phyloP scores from a whole-genome alignment of 2,113 vertebrate species.

The Mellivora capensis region DNA sequence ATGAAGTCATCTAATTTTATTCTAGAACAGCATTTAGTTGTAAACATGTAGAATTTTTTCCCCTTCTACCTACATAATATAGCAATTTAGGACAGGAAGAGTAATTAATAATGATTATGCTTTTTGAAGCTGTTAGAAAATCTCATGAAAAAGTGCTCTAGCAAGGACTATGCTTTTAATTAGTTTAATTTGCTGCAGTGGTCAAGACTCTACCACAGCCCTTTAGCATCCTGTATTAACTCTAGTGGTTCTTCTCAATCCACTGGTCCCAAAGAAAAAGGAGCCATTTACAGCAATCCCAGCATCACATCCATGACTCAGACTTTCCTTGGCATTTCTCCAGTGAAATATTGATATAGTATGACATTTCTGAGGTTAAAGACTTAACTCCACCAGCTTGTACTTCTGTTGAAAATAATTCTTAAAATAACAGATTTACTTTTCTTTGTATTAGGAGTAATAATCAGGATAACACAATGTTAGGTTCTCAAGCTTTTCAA shows the following conservation, averaged over 20 bases:
- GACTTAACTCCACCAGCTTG: not conserved
- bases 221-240: not conserved
- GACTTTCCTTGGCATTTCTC: not conserved
- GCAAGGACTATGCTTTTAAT: not conserved
- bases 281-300: not conserved
- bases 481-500: not conserved
- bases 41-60: not conserved
- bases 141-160: not conserved
- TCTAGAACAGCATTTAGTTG: not conserved
- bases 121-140: not conserved
- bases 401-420: not conserved
- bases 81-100: not conserved
- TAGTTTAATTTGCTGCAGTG: not conserved
- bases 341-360: not conserved
- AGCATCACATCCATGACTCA: not conserved
- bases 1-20: not conserved
- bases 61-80: not conserved
- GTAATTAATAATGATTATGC: not conserved
- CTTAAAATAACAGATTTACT: not conserved
- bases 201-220: not conserved
- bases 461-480: not conserved
- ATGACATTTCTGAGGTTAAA: not conserved
- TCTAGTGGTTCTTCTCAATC: not conserved
- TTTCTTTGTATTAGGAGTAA: not conserved
- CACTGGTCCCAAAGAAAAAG: not conserved